Evolutionary conservation across 2,888 invertebrate species (phyloP).

Genomic region (Corbicula japonica): DNA sequence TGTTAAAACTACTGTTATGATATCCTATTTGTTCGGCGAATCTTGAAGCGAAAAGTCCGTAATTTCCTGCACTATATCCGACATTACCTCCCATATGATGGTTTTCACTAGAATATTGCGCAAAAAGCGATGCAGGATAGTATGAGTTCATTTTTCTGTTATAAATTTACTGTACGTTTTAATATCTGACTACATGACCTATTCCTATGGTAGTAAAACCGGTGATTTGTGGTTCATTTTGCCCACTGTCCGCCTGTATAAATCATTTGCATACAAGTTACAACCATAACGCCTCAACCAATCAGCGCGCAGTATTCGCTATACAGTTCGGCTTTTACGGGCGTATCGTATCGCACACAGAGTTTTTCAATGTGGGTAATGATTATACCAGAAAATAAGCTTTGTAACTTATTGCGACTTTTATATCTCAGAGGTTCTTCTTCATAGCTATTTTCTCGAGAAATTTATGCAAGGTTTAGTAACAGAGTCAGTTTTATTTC

Average conservation of each 20-base stretch:
- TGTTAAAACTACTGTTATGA: conserved; percentile 69
- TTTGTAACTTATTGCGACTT: conserved; percentile 9
- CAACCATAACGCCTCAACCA: conserved; percentile 74
- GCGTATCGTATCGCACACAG: conserved; percentile 58
- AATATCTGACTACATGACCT: conserved; percentile 82
- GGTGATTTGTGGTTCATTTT: conserved; percentile 83
- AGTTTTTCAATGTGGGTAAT: conserved; percentile 44
- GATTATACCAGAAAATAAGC: conserved; percentile 1
- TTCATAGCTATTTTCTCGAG: conserved; percentile 17
- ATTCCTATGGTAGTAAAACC: conserved; percentile 73
- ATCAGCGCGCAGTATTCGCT: conserved; percentile 72
- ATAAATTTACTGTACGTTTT: conserved; percentile 78
- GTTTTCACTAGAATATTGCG: conserved; percentile 82
- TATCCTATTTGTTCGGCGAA: conserved; percentile 80
- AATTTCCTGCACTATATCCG: conserved; percentile 78
- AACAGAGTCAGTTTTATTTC: conserved; percentile 34
- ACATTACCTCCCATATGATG: conserved; percentile 78
- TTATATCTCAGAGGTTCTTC: conserved; percentile 27
- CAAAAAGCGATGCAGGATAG: conserved; percentile 82
- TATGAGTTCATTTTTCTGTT: conserved; percentile 83
- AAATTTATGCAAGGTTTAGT: conserved; percentile 37
- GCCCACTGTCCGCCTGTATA: conserved; percentile 79
- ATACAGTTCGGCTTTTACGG: conserved; percentile 66
- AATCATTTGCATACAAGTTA: conserved; percentile 81
- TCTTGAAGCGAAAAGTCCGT: conserved; percentile 81